Percentiles rank a stretch among this genome's conserved stretches.
Evolutionary conservation across 1,140 invertebrate species (phyloP).

Genomic region (Brachionus paranguensis): DNA sequence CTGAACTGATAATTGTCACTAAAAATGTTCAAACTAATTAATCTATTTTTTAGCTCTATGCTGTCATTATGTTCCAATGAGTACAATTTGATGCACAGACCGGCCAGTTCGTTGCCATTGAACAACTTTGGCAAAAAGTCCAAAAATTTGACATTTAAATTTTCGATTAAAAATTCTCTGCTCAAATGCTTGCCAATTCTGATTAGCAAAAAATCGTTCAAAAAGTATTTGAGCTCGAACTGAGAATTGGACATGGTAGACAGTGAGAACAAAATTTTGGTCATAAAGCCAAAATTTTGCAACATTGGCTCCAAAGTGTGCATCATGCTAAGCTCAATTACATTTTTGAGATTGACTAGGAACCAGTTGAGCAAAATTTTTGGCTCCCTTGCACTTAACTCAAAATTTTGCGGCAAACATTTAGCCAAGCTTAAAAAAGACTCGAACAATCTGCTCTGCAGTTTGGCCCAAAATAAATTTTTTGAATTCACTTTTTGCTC

Average conservation of each 20-base stretch:
- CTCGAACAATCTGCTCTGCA: neutral
- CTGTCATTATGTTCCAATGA: neutral
- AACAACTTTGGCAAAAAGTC: neutral
- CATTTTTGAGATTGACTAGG: neutral
- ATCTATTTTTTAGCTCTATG: neutral
- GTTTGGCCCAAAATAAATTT: conserved; percentile 5
- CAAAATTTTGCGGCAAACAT: neutral
- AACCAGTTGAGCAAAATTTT: neutral
- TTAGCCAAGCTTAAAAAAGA: neutral
- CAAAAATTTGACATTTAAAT: neutral
- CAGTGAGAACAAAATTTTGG: neutral
- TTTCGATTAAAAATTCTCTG: neutral
- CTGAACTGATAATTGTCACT: conserved; percentile 4
- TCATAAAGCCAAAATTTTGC: neutral
- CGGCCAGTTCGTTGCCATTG: neutral
- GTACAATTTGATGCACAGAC: neutral
- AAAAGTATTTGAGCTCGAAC: neutral
- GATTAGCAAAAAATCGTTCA: neutral
- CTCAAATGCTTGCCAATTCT: neutral
- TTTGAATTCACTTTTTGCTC: neutral
- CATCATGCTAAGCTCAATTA: neutral
- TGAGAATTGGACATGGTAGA: neutral
- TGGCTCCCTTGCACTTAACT: neutral
- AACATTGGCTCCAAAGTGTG: neutral
- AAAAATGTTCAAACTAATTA: neutral